Percentiles rank a stretch among this genome's conserved stretches.
Evolutionary conservation across 2,797 vertebrate genomes (phyloP).

Genomic region (Mionectes olivaceus): DNA sequence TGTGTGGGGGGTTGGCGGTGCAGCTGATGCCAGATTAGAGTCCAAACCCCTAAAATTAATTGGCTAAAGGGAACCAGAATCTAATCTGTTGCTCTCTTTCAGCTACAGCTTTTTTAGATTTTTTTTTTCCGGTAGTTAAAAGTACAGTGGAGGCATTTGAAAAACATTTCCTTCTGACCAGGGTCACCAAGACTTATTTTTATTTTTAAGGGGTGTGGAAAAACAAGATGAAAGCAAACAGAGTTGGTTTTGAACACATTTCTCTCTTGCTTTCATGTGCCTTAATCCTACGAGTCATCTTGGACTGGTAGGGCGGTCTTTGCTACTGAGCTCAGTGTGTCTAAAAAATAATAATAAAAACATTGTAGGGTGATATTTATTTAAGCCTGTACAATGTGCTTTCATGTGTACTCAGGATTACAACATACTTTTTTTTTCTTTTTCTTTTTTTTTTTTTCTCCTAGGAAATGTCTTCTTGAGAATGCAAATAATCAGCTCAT

Average conservation of each 20-base stretch:
- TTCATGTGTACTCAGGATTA: constrained; percentile 14
- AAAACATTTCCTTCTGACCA: constrained; percentile 25
- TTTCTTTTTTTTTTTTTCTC: background rate
- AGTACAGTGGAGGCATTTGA: constrained; percentile 14
- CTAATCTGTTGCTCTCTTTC: background rate
- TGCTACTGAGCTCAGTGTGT: background rate
- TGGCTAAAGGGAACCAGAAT: constrained; percentile 25
- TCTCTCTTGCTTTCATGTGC: constrained; percentile 21
- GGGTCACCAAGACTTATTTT: constrained; percentile 12
- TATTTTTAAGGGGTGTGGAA: constrained; percentile 9
- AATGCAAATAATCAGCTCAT: background rate
- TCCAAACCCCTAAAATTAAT: constrained; percentile 7
- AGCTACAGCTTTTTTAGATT: background rate
- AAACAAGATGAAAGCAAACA: constrained; percentile 48
- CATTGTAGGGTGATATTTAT: background rate
- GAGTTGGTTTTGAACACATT: background rate
- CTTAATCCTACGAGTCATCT: background rate
- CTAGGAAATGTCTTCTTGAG: background rate
- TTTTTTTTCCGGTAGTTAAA: constrained; percentile 2
- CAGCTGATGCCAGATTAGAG: constrained; percentile 14
- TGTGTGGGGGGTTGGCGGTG: background rate
- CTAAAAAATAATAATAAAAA: background rate
- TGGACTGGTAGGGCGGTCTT: background rate
- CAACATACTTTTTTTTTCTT: background rate
- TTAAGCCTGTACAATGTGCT: background rate